Evolutionary conservation across 2,797 vertebrate species (phyloP), one percentile per base, ranked within the genome.

Genomic region (Coranthus polyacanthus): DNA sequence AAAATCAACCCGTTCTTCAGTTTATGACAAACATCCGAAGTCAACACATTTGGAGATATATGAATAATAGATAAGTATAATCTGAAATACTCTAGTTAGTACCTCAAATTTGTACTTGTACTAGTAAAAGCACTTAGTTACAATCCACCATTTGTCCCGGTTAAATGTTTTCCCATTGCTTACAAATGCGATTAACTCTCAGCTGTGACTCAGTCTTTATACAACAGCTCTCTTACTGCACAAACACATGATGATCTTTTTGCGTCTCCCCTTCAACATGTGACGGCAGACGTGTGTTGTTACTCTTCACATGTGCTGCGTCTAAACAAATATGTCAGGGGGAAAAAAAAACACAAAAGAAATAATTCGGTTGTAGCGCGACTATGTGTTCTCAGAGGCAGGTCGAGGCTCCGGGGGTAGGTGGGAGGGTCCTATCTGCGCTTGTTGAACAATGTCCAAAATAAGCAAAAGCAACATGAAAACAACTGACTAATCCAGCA

Each of bases 361-460:
- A 79, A 81, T 80, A 78, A 52, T 60, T 75, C 15, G 72, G 45
- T 62, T 29, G 43, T 49, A 42, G 54, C 45, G 58, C 56, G 75
- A 64, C 76, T 65, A 57, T 81, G 56, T 81, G 44, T 36, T 69
- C 39, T 63, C n/a, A 2, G 72, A 21, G 61, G 66, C 51, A 46
- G 60, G 81, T 68, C n/a, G n/a, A n/a, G n/a, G n/a, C n/a, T n/a
- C n/a, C n/a, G 2, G 72, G 26, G 61, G 66, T 47, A 46, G 60
- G 81, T 68, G 53, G 77, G 88, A 70, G 82, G 61, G 78, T 78
- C 63, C 61, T 83, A 20, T 10, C 36, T 83, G 76, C 73, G 82
- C 80, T 81, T 89, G 70, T 89, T 87, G 84, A 90, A 84, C 75
- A 59, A 64, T 70, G 61, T 85, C 87, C 84, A 89, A 83, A 72